Conservation (phyloP, 2,113 vertebrate species). For the Sprattus sprattus region DNA sequence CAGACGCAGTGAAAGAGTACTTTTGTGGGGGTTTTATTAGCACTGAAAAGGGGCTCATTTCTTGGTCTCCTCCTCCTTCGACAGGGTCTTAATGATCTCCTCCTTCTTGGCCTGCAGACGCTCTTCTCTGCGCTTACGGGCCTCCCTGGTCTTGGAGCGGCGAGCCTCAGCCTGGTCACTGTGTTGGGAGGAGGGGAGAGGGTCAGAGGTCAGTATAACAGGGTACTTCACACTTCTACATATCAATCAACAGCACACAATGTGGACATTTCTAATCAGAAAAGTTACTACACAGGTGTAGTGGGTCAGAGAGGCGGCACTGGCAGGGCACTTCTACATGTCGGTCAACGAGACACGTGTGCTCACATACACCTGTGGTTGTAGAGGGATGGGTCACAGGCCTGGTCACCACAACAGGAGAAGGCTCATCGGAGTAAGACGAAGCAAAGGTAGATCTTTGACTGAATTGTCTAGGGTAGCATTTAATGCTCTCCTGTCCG, state of each 20-base stretch:
- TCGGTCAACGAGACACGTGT: too few species aligned
- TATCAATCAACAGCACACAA: neutral
- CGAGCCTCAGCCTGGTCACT: conserved; percentile 97
- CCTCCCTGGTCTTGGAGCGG: conserved; percentile 95
- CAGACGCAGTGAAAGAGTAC: neutral
- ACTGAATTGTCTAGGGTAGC: too few species aligned
- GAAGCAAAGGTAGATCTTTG: too few species aligned
- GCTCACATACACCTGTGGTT: too few species aligned
- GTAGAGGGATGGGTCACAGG: too few species aligned
- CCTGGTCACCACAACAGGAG: too few species aligned
- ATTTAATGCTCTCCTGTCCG: too few species aligned
- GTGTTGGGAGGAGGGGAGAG: neutral
- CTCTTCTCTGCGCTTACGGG: conserved; percentile 92
- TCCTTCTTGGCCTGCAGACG: conserved; percentile 96
- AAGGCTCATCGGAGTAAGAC: too few species aligned
- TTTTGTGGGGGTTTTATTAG: conserved; percentile 48
- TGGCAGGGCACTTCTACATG: too few species aligned
- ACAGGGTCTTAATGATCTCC: conserved; percentile 92
- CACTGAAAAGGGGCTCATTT: conserved; percentile 69
- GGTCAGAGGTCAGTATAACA: neutral
- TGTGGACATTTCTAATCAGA: neutral
- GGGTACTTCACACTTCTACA: neutral
- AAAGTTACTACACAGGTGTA: too few species aligned
- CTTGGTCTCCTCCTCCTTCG: conserved; percentile 95
- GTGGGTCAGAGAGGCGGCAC: too few species aligned